Percentiles rank a stretch among this genome's conserved stretches.
These are phyloP conservation scores for Theocolax elegans DNA, from an alignment of 1,140 invertebrate genomes.

Conservation along the genomic window DNA sequence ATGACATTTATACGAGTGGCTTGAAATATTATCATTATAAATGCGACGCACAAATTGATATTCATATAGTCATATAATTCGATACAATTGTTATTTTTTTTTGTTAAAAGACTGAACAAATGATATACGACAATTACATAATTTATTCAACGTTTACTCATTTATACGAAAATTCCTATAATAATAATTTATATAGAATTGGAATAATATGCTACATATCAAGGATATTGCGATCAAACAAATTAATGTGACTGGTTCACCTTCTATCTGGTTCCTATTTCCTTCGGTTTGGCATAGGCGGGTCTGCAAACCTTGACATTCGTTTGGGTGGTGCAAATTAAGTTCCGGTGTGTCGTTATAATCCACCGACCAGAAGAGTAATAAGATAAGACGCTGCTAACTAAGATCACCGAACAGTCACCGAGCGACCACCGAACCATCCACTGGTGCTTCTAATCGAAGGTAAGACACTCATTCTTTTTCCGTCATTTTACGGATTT, in stretches of 20 bases:
- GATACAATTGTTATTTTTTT: too few relatives aligned
- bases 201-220: neutral
- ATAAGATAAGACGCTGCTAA: conserved; percentile 5
- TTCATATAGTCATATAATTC: too few relatives aligned
- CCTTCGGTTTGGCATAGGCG: too few relatives aligned
- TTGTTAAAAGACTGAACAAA: too few relatives aligned
- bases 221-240: too few relatives aligned
- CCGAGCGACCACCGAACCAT: conserved; percentile 8
- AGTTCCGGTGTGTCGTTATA: conserved; percentile 20
- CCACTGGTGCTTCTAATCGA: neutral
- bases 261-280: too few relatives aligned
- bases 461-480: neutral
- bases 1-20: too few relatives aligned
- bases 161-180: neutral
- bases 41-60: too few relatives aligned
- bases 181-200: neutral
- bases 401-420: conserved; percentile 29
- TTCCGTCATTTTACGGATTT: neutral
- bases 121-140: too few relatives aligned
- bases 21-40: too few relatives aligned
- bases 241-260: too few relatives aligned
- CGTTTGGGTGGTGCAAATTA: conserved; percentile 31
- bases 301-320: conserved; percentile 42
- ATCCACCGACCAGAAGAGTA: neutral
- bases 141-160: too few relatives aligned